Conservation (phyloP, 2,888 invertebrate genomes). For the Catocala sponsa region DNA sequence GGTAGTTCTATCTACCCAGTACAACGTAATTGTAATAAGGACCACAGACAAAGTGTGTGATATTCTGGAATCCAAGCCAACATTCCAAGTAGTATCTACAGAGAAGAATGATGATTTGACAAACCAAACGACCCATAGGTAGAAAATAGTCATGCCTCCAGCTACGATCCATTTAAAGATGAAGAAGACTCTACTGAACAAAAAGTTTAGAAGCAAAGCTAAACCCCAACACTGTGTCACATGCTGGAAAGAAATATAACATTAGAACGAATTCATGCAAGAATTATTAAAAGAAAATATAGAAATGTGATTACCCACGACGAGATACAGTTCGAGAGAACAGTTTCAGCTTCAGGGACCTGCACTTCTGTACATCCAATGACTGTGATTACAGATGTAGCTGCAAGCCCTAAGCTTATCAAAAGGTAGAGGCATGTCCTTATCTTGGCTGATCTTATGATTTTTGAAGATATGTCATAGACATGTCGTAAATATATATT, state of each 20-base stretch:
- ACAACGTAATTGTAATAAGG: slow-evolving; percentile 92
- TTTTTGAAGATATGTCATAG: slow-evolving; percentile 88
- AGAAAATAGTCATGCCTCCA: slow-evolving; percentile 89
- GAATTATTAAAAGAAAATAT: slow-evolving; percentile 3
- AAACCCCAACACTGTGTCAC: slow-evolving; percentile 91
- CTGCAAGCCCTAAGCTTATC: slow-evolving; percentile 89
- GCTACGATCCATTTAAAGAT: slow-evolving; percentile 93
- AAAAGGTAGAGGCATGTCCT: slow-evolving; percentile 91
- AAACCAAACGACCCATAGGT: slow-evolving; percentile 91
- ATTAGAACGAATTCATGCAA: slow-evolving; percentile 18
- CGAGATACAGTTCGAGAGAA: slow-evolving; percentile 81
- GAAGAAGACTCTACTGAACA: slow-evolving; percentile 95
- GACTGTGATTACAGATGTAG: slow-evolving; percentile 90
- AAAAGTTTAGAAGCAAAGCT: slow-evolving; percentile 91
- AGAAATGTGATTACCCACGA: slow-evolving; percentile 79
- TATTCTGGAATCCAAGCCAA: slow-evolving; percentile 90
- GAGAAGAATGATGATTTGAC: slow-evolving; percentile 87
- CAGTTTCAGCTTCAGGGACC: slow-evolving; percentile 59
- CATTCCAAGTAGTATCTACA: slow-evolving; percentile 91
- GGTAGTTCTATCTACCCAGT: slow-evolving; percentile 95
- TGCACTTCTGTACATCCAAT: slow-evolving; percentile 72
- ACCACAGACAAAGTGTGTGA: slow-evolving; percentile 92
- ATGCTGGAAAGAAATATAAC: slow-evolving; percentile 86
- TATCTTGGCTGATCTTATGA: slow-evolving; percentile 89
- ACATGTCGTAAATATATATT: slow-evolving; percentile 85